A percentile compares a stretch with the other conserved stretches of the same genome.
Conservation (phyloP, 2,797 vertebrate species). For the Syngnathus acus region DNA sequence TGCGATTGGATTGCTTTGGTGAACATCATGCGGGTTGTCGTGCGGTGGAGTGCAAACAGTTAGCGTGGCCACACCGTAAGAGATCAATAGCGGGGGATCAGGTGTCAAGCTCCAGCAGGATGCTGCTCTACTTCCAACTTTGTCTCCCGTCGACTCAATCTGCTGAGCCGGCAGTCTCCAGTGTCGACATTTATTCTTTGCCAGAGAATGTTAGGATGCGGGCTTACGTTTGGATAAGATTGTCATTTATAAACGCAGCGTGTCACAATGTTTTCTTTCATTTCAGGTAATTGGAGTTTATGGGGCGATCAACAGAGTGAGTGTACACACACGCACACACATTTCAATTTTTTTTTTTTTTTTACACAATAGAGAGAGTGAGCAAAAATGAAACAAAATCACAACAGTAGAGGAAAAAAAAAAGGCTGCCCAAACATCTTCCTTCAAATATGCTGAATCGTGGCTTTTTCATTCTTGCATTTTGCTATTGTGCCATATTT, state of each 20-base stretch:
- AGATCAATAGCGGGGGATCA: constrained; percentile 53
- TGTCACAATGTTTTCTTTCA: constrained; percentile 32
- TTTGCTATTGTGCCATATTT: too few relatives aligned
- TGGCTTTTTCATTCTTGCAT: too few relatives aligned
- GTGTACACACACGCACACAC: constrained; percentile 45
- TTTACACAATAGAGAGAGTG: not conserved
- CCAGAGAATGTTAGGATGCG: constrained; percentile 17
- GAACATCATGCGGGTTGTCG: constrained; percentile 31
- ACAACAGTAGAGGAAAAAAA: too few relatives aligned
- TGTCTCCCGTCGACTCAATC: constrained; percentile 18
- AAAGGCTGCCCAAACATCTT: not conserved
- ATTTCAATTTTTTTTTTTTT: not conserved
- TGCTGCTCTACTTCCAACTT: constrained; percentile 19
- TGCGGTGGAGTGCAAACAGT: constrained; percentile 22
- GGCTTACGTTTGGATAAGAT: constrained; percentile 11
- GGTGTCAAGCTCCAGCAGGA: constrained; percentile 38
- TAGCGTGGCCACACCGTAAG: constrained; percentile 22
- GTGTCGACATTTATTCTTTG: constrained; percentile 18
- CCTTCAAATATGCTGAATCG: too few relatives aligned
- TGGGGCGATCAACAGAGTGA: constrained; percentile 97
- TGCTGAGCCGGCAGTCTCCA: constrained; percentile 54
- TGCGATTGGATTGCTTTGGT: constrained; percentile 39
- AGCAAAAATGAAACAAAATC: too few relatives aligned
- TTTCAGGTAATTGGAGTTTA: constrained; percentile 94
- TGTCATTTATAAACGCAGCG: constrained; percentile 18